These are phyloP conservation scores for Falco berigora DNA, from an alignment of 2,797 vertebrate species.

Conservation along the genomic window DNA sequence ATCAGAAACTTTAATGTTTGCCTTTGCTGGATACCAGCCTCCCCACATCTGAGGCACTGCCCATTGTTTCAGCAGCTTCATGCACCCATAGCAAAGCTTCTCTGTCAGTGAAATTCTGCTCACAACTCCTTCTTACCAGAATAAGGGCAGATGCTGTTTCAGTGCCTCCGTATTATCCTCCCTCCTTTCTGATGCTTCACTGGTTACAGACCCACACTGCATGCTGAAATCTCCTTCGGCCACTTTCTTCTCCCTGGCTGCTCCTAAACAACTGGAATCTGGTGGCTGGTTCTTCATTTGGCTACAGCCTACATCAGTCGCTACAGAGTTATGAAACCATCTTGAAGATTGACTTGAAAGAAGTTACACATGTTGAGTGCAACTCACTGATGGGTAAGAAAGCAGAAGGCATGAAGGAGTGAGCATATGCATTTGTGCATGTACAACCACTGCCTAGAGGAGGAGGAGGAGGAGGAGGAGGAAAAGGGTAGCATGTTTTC, in stretches of 20 bases:
- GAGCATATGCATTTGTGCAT: neutral
- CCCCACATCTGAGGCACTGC: neutral
- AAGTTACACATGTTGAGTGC: neutral
- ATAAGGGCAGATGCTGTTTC: neutral
- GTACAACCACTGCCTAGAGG: neutral
- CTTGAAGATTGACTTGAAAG: neutral
- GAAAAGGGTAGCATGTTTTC: neutral
- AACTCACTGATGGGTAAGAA: neutral
- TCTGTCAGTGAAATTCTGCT: neutral
- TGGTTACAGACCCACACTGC: neutral
- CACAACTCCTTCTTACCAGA: neutral
- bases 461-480: neutral
- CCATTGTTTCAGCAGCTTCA: neutral
- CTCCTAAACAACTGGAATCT: neutral
- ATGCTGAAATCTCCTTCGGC: neutral
- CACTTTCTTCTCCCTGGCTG: neutral
- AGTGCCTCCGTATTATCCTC: accelerated
- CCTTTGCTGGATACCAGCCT: neutral
- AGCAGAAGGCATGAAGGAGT: neutral
- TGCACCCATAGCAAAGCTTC: neutral
- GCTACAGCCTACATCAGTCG: neutral
- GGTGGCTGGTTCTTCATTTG: neutral
- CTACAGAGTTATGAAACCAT: neutral
- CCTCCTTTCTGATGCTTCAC: neutral
- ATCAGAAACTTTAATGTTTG: neutral